Base-by-base conservation (phyloP, 2,888 invertebrate genomes). In the Tachina fera region DNA sequence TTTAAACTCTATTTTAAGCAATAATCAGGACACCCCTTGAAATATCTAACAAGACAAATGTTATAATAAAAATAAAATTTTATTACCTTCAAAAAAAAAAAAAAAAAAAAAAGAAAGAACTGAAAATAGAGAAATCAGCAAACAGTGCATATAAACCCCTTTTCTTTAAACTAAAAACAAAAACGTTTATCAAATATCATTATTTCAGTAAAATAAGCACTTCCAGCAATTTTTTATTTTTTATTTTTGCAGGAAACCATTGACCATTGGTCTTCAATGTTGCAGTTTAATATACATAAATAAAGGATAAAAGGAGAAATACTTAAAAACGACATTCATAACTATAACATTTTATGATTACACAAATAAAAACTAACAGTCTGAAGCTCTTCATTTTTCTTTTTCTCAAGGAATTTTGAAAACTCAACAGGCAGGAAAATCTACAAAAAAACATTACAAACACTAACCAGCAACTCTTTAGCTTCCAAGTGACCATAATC, bases 241-340 rank as follows among this genome's bases (percentile, higher is more conserved):
- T 5, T 13, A 47, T 13, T 13, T 5, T 2, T 39, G 31, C 31
- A 65, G 53, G 45, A 72, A 77, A 76, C 61, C 81, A n/a, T 81
- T 81, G 84, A 81, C 84, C 84, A 84, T 22, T 84, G 84, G 76
- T 61, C 67, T 81, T 65, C 53, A 67, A 83, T 72, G 77, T 77
- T 77, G 71, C 76, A 56, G 47, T 56, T 65, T 77, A 60, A 71
- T 60, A 76, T n/a, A n/a, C n/a, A n/a, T 68, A 47, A 80, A 61
- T 45, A 72, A 49, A 61, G 76, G 72, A 77, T 81, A 81, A 61
- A 47, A 76, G 76, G 22, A 77, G 60, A 80, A 81, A 84, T 80
- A 84, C 71, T 43, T 71, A 80, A 80, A 71, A 63, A 72, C 22
- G 67, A 63, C 56, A 71, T 76, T 81, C 77, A 77, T 67, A 67